phyloP scores from a whole-genome alignment of 1,140 invertebrate genomes.

The Popillia japonica region DNA sequence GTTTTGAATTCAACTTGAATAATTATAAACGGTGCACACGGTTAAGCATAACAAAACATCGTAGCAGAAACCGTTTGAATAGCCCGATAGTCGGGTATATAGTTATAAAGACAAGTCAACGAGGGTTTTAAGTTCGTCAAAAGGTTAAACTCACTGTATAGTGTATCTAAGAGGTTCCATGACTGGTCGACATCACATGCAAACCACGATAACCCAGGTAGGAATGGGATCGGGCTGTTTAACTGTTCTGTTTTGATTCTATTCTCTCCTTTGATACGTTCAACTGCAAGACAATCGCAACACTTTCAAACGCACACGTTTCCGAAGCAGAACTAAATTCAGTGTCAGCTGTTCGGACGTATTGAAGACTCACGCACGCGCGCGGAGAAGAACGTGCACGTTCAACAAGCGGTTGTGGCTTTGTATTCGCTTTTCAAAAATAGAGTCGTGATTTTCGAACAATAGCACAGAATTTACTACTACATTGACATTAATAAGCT shows the following conservation, averaged over 20 bases:
- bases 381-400: background rate
- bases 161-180: constrained; percentile 26
- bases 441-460: background rate
- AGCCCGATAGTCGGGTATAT: background rate
- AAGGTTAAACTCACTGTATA: constrained; percentile 15
- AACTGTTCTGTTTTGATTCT: background rate
- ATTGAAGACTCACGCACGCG: background rate
- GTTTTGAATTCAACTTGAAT: constrained; percentile 7
- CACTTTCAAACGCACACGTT: constrained; percentile 27
- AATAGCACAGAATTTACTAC: background rate
- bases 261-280: background rate
- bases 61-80: background rate
- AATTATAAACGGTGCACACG: background rate
- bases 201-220: background rate
- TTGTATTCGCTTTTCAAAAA: background rate
- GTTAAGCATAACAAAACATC: background rate
- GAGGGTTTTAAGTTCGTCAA: background rate
- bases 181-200: constrained; percentile 2
- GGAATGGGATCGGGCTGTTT: background rate
- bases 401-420: constrained; percentile 5
- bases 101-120: background rate
- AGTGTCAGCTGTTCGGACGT: constrained; percentile 14
- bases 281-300: background rate
- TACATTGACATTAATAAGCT: too few relatives aligned
- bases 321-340: constrained; percentile 5